Base-by-base conservation (phyloP, 2,797 vertebrate genomes). In the Nasua narica region DNA sequence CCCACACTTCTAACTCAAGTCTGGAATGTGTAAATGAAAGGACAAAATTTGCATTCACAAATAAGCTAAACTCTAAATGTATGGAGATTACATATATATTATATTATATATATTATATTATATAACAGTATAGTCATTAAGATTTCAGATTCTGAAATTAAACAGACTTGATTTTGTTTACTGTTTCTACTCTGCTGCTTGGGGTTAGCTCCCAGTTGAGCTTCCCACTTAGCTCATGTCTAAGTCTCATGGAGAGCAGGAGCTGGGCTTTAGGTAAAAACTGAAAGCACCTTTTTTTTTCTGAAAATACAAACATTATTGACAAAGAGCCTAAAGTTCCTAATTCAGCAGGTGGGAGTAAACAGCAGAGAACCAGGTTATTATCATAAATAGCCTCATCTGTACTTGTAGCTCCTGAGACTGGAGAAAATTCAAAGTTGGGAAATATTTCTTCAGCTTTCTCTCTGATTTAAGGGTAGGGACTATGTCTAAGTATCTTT, bases 21-120 rank as follows among this genome's bases (percentile, higher is more conserved):
- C 94, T 87, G 62, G 25, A 95, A 77, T 67, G n/a, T 93, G 48
- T 91, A 94, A 85, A 89, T 92, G 60, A 65, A 94, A 96, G 78
- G 65, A 81, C 32, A 93, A 93, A 95, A 54, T 83, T 91, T 32
- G 27, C 18, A 37, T 70, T 86, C 5, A 78, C 48, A 96, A 92
- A 74, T 67, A 93, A 87, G 50, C 37, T 90, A 95, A 87, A 50
- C 48, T 58, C 14, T 40, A 46, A 90, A 43, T 83, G 10, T 16
- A 25, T 87, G 50, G 56, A 32, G 46, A 95, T 9, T 76, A 58
- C 23, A 25, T 56, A 56, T 25, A 56, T 56, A 56, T 56, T 56
- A 56, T 56, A 25, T 23, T 25, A 15, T 7, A 52, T 52, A 52
- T 52, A 52, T 52, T 56, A 58, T 25, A 58, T 58, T 58, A 25